Conservation (phyloP, 2,113 vertebrate genomes). For the Ctenomys sociabilis region DNA sequence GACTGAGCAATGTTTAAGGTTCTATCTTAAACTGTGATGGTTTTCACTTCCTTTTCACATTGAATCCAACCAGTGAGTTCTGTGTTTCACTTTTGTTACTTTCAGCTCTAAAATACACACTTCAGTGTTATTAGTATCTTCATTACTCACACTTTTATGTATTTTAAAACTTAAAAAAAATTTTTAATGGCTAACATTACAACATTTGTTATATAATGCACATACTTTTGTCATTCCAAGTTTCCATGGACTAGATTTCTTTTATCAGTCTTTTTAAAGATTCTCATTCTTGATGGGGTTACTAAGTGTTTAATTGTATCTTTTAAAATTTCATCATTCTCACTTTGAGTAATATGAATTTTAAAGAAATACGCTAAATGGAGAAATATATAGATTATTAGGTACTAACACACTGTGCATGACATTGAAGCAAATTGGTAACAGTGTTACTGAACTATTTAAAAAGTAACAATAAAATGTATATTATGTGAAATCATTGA, state of each 20-base stretch:
- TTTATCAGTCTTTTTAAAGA: not conserved
- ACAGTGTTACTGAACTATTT: not conserved
- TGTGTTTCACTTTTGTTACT: not conserved
- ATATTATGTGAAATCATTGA: not conserved
- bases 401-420: not conserved
- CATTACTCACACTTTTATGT: rapidly evolving
- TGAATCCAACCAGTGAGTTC: not conserved
- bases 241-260: not conserved
- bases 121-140: not conserved
- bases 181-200: not conserved
- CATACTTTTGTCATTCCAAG: not conserved
- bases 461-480: not conserved
- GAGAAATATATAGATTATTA: not conserved
- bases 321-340: not conserved
- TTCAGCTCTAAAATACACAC: not conserved
- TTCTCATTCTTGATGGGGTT: not conserved
- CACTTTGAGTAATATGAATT: not conserved
- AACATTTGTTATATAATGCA: not conserved
- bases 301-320: not conserved
- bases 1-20: not conserved
- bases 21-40: not conserved
- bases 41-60: not conserved
- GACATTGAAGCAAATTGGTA: not conserved
- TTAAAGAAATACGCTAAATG: not conserved
- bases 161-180: not conserved